phyloP scores from a whole-genome alignment of 1,140 invertebrate species.

The Andrena cerasifolii region DNA sequence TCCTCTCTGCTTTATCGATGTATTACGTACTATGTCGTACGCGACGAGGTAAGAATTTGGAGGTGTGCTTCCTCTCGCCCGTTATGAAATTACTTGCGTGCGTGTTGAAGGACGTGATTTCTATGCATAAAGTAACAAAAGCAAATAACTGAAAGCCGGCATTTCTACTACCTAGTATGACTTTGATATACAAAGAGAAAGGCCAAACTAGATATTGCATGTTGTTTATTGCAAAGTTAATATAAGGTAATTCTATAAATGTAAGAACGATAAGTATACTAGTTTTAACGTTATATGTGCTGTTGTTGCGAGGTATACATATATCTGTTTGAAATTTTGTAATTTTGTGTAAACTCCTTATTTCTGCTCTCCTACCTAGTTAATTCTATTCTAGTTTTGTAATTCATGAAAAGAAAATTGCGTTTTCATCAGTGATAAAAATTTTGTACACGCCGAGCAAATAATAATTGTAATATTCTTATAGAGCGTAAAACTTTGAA shows the following conservation, averaged over 20 bases:
- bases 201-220: constrained; percentile 66
- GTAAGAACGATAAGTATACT: constrained; percentile 58
- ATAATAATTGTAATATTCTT: constrained; percentile 74
- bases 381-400: constrained; percentile 67
- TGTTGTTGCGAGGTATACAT: constrained; percentile 72
- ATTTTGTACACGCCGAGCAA: constrained; percentile 58
- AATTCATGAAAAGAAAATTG: constrained; percentile 63
- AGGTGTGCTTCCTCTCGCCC: constrained; percentile 59
- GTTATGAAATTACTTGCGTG: constrained; percentile 22
- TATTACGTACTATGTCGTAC: background rate
- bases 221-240: constrained; percentile 65
- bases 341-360: constrained; percentile 70
- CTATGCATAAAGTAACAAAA: constrained; percentile 62
- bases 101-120: constrained; percentile 47
- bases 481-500: constrained; percentile 70
- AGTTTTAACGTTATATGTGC: constrained; percentile 73
- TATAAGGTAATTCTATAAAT: constrained; percentile 66
- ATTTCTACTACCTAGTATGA: constrained; percentile 51
- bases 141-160: constrained; percentile 55
- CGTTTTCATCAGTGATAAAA: constrained; percentile 64
- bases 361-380: constrained; percentile 66
- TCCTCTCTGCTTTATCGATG: background rate
- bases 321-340: constrained; percentile 68
- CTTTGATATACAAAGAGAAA: constrained; percentile 17
- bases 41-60: constrained; percentile 54